A percentile compares a stretch with the other conserved stretches of the same genome.
Evolutionary conservation across 2,797 vertebrate species (phyloP).

Genomic region (Muscicapa comitata): DNA sequence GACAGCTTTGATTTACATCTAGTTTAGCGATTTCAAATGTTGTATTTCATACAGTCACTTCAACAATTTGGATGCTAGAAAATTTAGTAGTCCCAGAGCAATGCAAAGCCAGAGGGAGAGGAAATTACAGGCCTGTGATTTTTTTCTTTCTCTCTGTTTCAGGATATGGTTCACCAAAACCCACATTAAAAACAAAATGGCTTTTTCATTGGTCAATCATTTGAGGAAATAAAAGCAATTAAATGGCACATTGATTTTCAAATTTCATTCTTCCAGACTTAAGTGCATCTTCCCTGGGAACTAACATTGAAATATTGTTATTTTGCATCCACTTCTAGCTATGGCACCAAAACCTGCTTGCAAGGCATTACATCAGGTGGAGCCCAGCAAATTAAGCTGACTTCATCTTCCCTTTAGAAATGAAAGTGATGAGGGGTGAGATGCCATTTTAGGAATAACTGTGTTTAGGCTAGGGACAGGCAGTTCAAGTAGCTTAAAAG

Average conservation of each 20-base stretch:
- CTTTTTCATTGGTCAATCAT: conserved; percentile 24
- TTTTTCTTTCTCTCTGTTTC: background rate
- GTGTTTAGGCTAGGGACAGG: background rate
- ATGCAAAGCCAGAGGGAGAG: background rate
- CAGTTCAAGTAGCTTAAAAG: background rate
- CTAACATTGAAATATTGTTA: background rate
- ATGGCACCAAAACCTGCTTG: background rate
- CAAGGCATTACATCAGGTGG: background rate
- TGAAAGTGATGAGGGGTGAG: background rate
- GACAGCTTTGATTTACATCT: background rate
- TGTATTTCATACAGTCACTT: background rate
- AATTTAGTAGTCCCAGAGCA: background rate
- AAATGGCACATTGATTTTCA: conserved; percentile 42
- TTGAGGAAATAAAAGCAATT: conserved; percentile 42
- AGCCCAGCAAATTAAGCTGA: background rate
- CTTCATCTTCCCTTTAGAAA: background rate
- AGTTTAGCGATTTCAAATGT: background rate
- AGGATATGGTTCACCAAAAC: background rate
- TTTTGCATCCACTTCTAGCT: background rate
- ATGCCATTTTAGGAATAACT: background rate
- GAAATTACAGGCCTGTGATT: background rate
- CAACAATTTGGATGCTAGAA: background rate
- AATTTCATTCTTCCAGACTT: conserved; percentile 14
- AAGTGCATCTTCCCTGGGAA: background rate
- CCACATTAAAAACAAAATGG: background rate